Percentiles rank a stretch among this genome's conserved stretches.
Conservation (phyloP, 1,140 invertebrate genomes). For the Eumeta japonica region DNA sequence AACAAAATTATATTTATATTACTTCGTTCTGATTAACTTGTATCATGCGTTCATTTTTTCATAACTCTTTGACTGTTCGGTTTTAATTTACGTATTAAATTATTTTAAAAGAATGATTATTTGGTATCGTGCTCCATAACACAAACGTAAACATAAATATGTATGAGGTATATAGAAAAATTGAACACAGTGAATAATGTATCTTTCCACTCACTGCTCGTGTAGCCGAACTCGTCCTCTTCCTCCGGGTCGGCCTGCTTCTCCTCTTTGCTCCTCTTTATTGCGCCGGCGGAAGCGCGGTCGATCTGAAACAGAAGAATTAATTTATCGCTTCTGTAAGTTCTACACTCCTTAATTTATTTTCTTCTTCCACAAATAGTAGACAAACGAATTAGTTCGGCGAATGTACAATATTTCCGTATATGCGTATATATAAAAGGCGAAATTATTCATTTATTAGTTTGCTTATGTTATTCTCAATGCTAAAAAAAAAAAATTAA, state of each 20-base stretch:
- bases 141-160: constrained; percentile 45
- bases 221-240: constrained; percentile 92
- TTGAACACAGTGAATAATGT: constrained; percentile 48
- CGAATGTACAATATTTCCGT: neutral
- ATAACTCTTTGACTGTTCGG: too few species aligned
- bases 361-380: neutral
- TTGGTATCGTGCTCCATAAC: constrained; percentile 37
- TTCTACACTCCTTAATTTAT: neutral
- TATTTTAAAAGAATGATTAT: too few species aligned
- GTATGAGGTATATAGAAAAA: constrained; percentile 39
- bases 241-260: constrained; percentile 75
- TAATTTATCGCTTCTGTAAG: neutral
- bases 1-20: too few species aligned
- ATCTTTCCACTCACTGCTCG: constrained; percentile 74
- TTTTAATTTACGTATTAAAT: too few species aligned
- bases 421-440: neutral
- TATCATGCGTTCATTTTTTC: too few species aligned
- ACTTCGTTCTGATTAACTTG: too few species aligned
- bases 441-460: neutral
- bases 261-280: constrained; percentile 76
- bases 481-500: too few species aligned
- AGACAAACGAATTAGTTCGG: neutral
- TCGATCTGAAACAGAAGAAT: constrained; percentile 68
- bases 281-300: constrained; percentile 81
- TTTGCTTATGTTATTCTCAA: too few species aligned